Conservation (phyloP, 2,113 vertebrate species). For the Gymnobelideus leadbeateri region DNA sequence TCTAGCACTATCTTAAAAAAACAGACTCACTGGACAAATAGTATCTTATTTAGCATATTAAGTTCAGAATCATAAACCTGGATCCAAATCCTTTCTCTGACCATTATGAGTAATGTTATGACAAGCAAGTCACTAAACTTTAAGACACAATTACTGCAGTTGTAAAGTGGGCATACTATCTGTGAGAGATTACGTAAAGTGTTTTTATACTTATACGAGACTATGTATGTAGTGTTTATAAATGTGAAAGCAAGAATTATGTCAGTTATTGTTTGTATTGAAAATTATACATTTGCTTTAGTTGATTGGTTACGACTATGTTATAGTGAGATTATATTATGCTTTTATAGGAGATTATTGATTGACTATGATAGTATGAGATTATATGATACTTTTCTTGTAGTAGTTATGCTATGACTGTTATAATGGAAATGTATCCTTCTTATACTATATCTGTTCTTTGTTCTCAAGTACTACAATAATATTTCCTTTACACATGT, state of each 20-base stretch:
- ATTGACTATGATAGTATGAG: too few species aligned
- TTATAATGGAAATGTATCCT: background rate
- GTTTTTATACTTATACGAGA: background rate
- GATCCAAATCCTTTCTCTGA: background rate
- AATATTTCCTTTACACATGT: background rate
- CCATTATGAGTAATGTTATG: background rate
- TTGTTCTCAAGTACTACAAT: background rate
- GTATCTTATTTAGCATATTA: background rate
- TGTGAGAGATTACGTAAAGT: background rate
- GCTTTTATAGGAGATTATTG: background rate
- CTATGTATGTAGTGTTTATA: background rate
- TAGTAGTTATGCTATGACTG: background rate
- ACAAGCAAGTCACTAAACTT: background rate
- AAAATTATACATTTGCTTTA: background rate
- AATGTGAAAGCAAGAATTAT: background rate
- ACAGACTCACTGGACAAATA: background rate
- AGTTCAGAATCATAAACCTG: background rate
- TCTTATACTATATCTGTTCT: background rate
- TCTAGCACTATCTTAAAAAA: background rate
- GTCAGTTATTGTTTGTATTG: background rate
- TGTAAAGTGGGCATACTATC: background rate
- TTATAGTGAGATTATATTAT: background rate
- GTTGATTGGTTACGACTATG: background rate
- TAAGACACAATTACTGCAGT: background rate
- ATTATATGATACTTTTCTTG: background rate